Conservation (phyloP, 2,113 vertebrate genomes). For the Semnornis frantzii region DNA sequence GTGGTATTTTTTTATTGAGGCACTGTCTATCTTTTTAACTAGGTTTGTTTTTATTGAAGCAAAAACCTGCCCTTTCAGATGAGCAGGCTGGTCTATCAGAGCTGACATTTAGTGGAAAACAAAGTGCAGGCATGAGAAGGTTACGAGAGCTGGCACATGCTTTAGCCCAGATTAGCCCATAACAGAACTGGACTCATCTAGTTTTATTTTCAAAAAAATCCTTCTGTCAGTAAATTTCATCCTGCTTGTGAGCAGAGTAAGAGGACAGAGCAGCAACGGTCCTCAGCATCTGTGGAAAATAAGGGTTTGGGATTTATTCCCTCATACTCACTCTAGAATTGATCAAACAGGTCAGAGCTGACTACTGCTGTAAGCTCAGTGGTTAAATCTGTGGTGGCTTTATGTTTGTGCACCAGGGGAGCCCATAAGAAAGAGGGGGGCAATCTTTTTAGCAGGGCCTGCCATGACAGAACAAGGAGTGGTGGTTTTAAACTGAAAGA, state of each 20-base stretch:
- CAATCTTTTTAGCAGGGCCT: not conserved
- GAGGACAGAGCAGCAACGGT: not conserved
- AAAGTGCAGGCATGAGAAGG: constrained; percentile 70
- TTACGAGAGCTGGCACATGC: constrained; percentile 72
- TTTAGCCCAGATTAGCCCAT: constrained; percentile 71
- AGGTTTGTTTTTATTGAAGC: constrained; percentile 76
- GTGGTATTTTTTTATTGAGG: constrained; percentile 75
- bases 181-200: constrained; percentile 50
- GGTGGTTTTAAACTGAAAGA: not conserved
- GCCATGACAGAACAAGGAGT: not conserved
- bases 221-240: constrained; percentile 45
- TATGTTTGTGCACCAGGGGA: not conserved
- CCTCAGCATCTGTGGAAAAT: not conserved
- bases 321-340: not conserved
- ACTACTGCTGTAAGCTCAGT: not conserved
- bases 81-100: constrained; percentile 78
- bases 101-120: constrained; percentile 77
- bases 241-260: not conserved
- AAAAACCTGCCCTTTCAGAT: constrained; percentile 78
- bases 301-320: not conserved
- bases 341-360: not conserved
- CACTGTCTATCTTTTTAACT: constrained; percentile 75
- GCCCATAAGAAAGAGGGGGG: not conserved
- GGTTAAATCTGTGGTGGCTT: not conserved
- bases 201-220: constrained; percentile 55